Evolutionary conservation across 2,113 vertebrate species (phyloP), one percentile per base, ranked within the genome.

Genomic region (Ursus arctos): DNA sequence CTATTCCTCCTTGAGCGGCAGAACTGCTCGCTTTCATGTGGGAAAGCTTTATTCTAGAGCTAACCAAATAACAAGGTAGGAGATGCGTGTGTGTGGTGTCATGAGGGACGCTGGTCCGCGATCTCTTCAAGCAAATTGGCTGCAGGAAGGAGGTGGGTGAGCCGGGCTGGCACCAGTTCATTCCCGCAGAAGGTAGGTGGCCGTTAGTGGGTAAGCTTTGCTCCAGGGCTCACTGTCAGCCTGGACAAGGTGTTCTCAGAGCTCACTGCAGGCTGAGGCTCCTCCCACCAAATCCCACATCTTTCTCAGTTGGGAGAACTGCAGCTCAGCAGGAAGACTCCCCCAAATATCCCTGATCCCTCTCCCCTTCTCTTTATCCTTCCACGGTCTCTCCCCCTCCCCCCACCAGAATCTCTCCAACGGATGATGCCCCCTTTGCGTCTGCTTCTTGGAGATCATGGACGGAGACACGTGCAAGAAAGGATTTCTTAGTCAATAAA

Each of bases 111-210:
- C 3, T 57, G 7, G 16, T 40, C 61, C 40, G 74, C 10, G 40
- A 57, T 85, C 47, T 9, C 53, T 53, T 12, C 1, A 1, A n/a
- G 65, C 57, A 8, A 24, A 51, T n/a, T 16, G 43, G 51, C 36
- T 11, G 47, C 1, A 36, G 26, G 40, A 13, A 13, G 19, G 31
- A 61, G 28, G 51, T 4, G 86, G 24, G 21, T 0, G 0, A 26
- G 26, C 24, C 12, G 1, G 2, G 0, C 10, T 1, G 18, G 4
- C 40, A 19, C 36, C 28, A 0, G 9, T 47, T 4, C 36, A 0
- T 43, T 22, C 74, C 40, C 79, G 21, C 74, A 65, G 72, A 83
- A 63, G 21, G 22, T 5, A 2, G 26, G 3, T 36, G 12, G 84
- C 49, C 36, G 21, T 36, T 21, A 22, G 6, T 0, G 22, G 16